Evolutionary conservation across 2,797 vertebrate genomes (phyloP).

Genomic region (Melanotaenia parkinsoni): DNA sequence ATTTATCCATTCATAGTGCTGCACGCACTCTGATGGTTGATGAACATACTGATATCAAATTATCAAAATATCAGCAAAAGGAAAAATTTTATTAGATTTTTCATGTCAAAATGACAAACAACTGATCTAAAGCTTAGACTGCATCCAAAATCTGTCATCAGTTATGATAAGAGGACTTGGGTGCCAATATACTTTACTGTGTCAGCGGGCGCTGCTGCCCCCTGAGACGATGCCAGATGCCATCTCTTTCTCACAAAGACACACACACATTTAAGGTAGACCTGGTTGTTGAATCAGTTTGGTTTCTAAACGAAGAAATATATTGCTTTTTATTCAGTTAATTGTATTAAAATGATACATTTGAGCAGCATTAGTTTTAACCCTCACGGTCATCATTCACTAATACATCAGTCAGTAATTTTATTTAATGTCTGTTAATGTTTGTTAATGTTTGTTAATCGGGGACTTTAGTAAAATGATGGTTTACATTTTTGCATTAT

Average conservation of each 20-base stretch:
- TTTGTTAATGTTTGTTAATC: too few species aligned
- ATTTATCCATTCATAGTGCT: not conserved
- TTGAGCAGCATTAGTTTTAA: not conserved
- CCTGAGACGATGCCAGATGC: conserved; percentile 70
- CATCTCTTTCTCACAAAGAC: conserved; percentile 45
- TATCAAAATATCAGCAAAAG: not conserved
- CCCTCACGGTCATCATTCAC: not conserved
- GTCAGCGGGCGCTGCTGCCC: conserved; percentile 32
- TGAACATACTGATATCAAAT: not conserved
- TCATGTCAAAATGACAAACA: not conserved
- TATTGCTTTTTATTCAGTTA: not conserved
- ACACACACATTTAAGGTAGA: conserved; percentile 64
- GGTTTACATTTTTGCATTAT: too few species aligned
- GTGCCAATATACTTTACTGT: conserved; percentile 17
- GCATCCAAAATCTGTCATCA: conserved; percentile 7
- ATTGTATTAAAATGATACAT: not conserved
- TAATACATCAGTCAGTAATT: not conserved
- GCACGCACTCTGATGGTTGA: not conserved
- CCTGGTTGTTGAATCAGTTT: conserved; percentile 1
- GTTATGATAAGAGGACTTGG: not conserved
- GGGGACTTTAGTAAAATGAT: too few species aligned
- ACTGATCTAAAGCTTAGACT: not conserved
- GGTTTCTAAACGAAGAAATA: not conserved
- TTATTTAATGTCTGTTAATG: too few species aligned
- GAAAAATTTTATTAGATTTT: not conserved